A percentile compares a stretch with the other conserved stretches of the same genome.
Conservation (phyloP, 2,888 invertebrate species). For the Eristalis arbustorum region DNA sequence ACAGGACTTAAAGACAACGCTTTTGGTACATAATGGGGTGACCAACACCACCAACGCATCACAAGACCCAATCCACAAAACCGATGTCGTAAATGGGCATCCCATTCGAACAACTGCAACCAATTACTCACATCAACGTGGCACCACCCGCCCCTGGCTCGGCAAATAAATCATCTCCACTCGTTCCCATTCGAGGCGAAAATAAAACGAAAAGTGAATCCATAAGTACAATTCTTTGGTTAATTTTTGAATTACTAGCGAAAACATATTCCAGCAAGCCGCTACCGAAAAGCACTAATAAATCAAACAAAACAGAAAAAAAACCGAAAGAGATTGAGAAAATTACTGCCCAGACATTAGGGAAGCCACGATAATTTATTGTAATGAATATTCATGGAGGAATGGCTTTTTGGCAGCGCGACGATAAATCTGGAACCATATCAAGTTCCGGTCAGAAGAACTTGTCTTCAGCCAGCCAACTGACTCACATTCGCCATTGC, state of each 20-base stretch:
- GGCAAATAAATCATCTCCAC: conserved; percentile 19
- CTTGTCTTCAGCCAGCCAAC: neutral
- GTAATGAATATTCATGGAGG: conserved; percentile 69
- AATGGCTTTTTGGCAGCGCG: conserved; percentile 64
- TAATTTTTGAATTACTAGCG: conserved; percentile 42
- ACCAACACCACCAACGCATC: neutral
- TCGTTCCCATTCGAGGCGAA: neutral
- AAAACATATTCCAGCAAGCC: conserved; percentile 37
- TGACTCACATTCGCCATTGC: conserved; percentile 24
- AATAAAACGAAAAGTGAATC: conserved; percentile 1
- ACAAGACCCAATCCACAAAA: neutral
- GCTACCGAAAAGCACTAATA: conserved; percentile 30
- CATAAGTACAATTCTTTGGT: conserved; percentile 33
- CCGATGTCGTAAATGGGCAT: neutral
- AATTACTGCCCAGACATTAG: conserved; percentile 51
- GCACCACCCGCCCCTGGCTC: neutral
- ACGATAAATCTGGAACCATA: conserved; percentile 69
- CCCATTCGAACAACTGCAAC: neutral
- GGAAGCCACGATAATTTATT: conserved; percentile 56
- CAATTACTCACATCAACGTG: neutral
- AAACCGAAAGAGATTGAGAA: conserved; percentile 15
- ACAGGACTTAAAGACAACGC: too few species aligned
- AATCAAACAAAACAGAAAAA: conserved; percentile 20
- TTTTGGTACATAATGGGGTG: too few species aligned
- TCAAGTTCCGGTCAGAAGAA: conserved; percentile 54